These are phyloP conservation scores for Nasua narica DNA, from an alignment of 2,797 vertebrate species.

Conservation along the genomic window DNA sequence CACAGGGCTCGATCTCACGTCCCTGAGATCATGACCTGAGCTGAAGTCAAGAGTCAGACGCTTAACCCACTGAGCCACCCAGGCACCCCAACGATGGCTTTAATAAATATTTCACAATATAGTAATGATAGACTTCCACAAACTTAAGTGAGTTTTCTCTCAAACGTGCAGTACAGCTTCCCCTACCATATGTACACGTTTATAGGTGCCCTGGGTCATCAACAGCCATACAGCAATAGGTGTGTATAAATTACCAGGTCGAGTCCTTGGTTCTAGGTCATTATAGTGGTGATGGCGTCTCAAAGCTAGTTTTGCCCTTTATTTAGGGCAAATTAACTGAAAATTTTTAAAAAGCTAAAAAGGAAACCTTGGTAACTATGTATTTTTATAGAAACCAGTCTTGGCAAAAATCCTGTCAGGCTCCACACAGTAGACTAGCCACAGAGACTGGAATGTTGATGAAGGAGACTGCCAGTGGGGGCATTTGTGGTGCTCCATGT, in stretches of 20 bases:
- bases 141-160: neutral
- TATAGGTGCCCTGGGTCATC: neutral
- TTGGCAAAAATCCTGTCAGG: neutral
- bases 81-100: neutral
- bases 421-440: neutral
- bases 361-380: neutral
- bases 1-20: neutral
- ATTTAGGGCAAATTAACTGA: neutral
- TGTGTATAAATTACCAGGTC: neutral
- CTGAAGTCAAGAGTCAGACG: neutral
- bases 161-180: neutral
- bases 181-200: accelerated
- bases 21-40: neutral
- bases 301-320: neutral
- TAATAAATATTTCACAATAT: neutral
- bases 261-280: neutral
- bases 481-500: neutral
- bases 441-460: neutral
- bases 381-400: neutral
- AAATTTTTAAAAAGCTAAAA: neutral
- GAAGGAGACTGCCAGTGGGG: neutral
- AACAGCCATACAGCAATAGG: neutral
- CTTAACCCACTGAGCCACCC: neutral
- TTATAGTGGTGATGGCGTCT: neutral
- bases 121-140: neutral